Conservation (phyloP, 2,113 vertebrate genomes). For the Otis tarda region DNA sequence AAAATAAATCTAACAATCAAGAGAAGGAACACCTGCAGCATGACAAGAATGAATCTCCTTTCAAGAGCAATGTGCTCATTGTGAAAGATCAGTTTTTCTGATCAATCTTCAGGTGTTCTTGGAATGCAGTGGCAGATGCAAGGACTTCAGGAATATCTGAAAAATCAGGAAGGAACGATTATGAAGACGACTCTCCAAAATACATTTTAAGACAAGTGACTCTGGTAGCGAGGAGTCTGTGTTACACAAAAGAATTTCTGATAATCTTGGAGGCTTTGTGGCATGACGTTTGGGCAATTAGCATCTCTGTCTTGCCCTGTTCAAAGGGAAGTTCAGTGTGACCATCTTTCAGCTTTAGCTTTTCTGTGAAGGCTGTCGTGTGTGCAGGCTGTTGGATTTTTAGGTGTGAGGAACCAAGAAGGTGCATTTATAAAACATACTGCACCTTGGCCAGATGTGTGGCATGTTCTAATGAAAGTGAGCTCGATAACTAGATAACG, state of each 20-base stretch:
- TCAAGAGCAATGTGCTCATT: neutral
- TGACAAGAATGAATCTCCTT: neutral
- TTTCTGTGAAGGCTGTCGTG: neutral
- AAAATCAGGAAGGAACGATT: neutral
- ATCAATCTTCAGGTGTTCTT: neutral
- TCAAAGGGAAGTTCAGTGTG: neutral
- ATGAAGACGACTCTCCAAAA: neutral
- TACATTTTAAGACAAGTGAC: accelerated
- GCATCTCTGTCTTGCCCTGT: neutral
- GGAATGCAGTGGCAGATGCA: neutral
- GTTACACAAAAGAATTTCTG: neutral
- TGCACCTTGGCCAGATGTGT: neutral
- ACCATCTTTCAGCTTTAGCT: neutral
- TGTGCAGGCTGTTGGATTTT: neutral
- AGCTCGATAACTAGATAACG: neutral
- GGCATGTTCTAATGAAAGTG: neutral
- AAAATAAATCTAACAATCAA: neutral
- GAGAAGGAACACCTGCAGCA: neutral
- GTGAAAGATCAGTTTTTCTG: neutral
- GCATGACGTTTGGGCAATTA: accelerated
- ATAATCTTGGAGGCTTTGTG: neutral
- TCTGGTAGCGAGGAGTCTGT: neutral
- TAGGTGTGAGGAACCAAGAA: neutral
- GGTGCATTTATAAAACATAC: neutral
- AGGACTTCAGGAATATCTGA: neutral